phyloP scores from a whole-genome alignment of 2,113 vertebrate species.

The Rhea pennata region DNA sequence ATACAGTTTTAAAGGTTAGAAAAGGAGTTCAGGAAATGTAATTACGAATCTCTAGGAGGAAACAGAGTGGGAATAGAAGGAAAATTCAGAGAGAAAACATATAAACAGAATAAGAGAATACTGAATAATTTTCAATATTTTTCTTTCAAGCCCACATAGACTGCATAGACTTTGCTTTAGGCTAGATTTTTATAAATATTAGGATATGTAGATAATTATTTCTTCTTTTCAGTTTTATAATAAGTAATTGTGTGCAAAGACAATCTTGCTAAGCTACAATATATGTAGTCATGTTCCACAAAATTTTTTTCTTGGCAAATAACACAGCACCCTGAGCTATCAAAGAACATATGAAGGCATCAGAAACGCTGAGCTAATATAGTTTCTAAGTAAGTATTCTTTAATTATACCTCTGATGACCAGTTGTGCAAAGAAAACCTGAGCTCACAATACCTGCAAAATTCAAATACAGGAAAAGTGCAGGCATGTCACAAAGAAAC shows the following conservation, averaged over 20 bases:
- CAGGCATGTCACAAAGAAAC: neutral
- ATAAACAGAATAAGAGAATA: neutral
- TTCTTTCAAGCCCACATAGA: neutral
- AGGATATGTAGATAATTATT: neutral
- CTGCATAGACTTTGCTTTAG: neutral
- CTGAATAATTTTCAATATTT: neutral
- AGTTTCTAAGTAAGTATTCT: fast-evolving
- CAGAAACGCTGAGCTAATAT: neutral
- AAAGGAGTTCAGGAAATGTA: neutral
- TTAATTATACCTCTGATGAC: neutral
- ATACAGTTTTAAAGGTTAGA: neutral
- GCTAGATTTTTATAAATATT: neutral
- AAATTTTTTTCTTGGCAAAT: neutral
- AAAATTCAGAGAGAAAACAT: neutral
- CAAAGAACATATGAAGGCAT: neutral
- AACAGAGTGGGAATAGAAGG: fast-evolving
- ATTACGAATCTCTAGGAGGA: neutral
- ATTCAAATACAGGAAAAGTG: neutral
- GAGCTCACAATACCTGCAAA: neutral
- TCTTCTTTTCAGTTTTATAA: neutral
- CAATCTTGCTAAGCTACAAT: fast-evolving
- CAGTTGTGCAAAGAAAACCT: neutral
- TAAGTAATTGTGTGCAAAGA: neutral
- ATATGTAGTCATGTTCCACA: neutral
- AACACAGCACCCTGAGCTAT: neutral